Evolutionary conservation across 2,113 vertebrate genomes (phyloP), one percentile per base, ranked within the genome.

Genomic region (Hylia prasina): DNA sequence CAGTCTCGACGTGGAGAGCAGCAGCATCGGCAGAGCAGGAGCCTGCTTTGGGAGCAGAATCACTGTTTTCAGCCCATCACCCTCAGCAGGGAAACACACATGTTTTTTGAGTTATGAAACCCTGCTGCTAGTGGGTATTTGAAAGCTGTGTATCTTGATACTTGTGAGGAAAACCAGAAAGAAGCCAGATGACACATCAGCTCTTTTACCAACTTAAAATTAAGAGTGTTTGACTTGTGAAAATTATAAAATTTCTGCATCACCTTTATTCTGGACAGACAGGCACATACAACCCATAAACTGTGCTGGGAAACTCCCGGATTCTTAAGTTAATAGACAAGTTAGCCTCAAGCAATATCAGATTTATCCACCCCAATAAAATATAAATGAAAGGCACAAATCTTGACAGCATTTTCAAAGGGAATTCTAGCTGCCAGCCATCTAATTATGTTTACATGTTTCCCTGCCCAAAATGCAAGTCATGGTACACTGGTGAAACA

Each of bases 401-500:
- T 21, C 35, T 72, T 47, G 39, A 84, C 47, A 63, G 47, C 22
- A 25, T 79, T 94, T 93, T 93, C 47, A 84, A 96, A 93, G 27
- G 58, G 64, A 79, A 80, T 89, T 96, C 93, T 89, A 96, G 65
- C 86, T 94, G 94, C 72, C 87, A 87, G 76, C 79, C 53, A n/a
- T 50, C 72, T 95, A 94, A 84, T 75, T 95, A 77, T 72, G 66
- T 95, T 97, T 93, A 81, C 66, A 82, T 47, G 72, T 97, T 96
- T 97, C 89, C 95, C 53, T 95, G 65, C 88, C 79, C 45, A 86
- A 94, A 96, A 89, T 89, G 79, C 91, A 94, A 97, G 76, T 94
- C 77, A 81, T 84, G 82, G 73, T 86, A 81, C 51, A 51, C 37
- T 93, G 93, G 96, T 94, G 93, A 98, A 97, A 97, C 56, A 91